A percentile compares a stretch with the other conserved stretches of the same genome.
Evolutionary conservation across 30 jellyfish, hydroid and myxozoan genomes (phyloP).

Genomic region (Hydractinia echinata): DNA sequence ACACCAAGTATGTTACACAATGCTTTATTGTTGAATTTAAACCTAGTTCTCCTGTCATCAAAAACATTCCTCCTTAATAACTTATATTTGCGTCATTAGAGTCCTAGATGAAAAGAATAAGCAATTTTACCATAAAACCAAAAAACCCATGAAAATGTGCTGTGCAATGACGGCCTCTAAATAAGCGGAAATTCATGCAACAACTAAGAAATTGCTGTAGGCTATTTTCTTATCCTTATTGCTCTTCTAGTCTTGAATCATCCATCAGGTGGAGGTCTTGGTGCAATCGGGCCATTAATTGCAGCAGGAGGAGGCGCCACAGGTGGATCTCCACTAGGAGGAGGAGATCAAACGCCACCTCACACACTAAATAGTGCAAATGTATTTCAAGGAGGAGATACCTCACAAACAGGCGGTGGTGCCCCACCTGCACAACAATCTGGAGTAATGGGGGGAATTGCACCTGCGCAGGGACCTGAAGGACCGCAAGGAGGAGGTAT

Average conservation of each 20-base stretch:
- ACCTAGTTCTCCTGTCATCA: too few relatives aligned
- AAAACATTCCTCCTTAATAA: too few relatives aligned
- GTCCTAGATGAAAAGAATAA: too few relatives aligned
- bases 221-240: too few relatives aligned
- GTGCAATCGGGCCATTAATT: slow-evolving; percentile 16
- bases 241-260: slow-evolving; percentile 19
- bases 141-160: too few relatives aligned
- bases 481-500: background rate
- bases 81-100: too few relatives aligned
- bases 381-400: background rate
- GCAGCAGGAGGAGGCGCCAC: slow-evolving; percentile 39
- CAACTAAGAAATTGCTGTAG: too few relatives aligned
- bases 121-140: too few relatives aligned
- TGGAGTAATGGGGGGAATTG: background rate
- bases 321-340: slow-evolving; percentile 27
- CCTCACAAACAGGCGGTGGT: background rate
- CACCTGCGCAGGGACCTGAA: background rate
- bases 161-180: too few relatives aligned
- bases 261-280: slow-evolving; percentile 30
- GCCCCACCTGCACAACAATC: background rate
- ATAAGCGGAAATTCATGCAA: too few relatives aligned
- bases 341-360: slow-evolving; percentile 14
- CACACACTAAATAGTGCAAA: background rate
- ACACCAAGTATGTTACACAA: slow-evolving; percentile 14
- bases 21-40: too few relatives aligned